phyloP scores from a whole-genome alignment of 64 coral and sea anemone species.

The Actinia equina region DNA sequence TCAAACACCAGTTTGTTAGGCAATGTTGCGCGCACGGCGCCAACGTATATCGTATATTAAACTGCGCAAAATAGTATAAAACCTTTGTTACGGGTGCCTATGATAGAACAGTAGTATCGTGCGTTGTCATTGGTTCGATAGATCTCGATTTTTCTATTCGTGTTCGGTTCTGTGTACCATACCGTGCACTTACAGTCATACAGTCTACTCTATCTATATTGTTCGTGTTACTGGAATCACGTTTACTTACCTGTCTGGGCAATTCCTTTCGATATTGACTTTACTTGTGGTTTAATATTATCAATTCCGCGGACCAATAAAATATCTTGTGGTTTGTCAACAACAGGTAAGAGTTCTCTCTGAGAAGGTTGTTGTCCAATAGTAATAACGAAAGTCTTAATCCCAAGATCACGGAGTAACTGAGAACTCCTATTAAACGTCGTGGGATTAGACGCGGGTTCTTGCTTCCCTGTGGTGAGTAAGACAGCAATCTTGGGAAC shows the following conservation, averaged over 20 bases:
- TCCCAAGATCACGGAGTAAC: conserved; percentile 38
- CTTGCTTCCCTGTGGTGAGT: conserved; percentile 17
- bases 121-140: too few relatives aligned
- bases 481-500: conserved; percentile 31
- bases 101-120: too few relatives aligned
- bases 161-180: too few relatives aligned
- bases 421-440: conserved; percentile 1
- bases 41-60: too few relatives aligned
- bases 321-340: conserved; percentile 55
- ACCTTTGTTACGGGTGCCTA: too few relatives aligned
- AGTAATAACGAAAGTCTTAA: conserved; percentile 44
- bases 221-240: too few relatives aligned
- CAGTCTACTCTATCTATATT: too few relatives aligned
- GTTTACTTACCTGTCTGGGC: conserved; percentile 46
- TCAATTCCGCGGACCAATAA: conserved; percentile 33
- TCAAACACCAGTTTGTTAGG: too few relatives aligned
- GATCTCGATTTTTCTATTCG: too few relatives aligned
- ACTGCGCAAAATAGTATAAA: too few relatives aligned
- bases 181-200: too few relatives aligned
- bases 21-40: too few relatives aligned
- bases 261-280: conserved; percentile 36
- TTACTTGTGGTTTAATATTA: conserved; percentile 19
- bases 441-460: neutral
- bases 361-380: conserved; percentile 34
- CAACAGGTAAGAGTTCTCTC: conserved; percentile 32